Evolutionary conservation across 2,113 vertebrate genomes (phyloP), one percentile per base, ranked within the genome.

Genomic region (Aythya baeri): DNA sequence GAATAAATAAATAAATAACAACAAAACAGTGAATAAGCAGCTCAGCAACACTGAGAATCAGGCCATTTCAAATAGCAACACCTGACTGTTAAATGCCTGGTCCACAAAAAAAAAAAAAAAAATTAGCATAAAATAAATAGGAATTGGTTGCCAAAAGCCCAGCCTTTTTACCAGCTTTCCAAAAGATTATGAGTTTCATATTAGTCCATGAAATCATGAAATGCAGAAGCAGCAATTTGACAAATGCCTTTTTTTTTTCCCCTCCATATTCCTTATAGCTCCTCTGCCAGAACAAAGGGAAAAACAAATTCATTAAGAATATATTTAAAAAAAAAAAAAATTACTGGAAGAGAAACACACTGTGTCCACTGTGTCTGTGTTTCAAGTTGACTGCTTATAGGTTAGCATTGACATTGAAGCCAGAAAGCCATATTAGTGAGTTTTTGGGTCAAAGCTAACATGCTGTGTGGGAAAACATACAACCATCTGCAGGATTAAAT

Each of bases 11-110:
- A 9, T 8, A 57, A 44, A 72, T 36, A 67, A 11, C 0, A 68
- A 5, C 3, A n/a, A n/a, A 68, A 21, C 0, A 57, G 4, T 0
- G 6, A 72, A 22, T 27, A 31, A 36, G 4, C 11, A 78, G 13
- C 25, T 78, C 0, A 0, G 12, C 22, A 61, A 46, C 13, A 57
- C 0, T 29, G 4, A 78, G 8, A 13, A 61, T 61, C 8, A 65
- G 15, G 2, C 3, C 17, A 43, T 46, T 88, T 74, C 25, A 74
- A 50, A 22, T 0, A 90, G 3, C 9, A 85, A 43, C 6, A 46
- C 5, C 6, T 46, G 41, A 36, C 9, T 6, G 29, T 3, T 6
- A 85, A 70, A 3, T 26, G 20, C 38, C 31, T 68, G 17, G 7
- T 50, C 27, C n/a, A 25, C 59, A 62, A 62, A 62, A 77, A 4